Conservation (phyloP, 2,888 invertebrate species). For the Torymus aiolomorphi region DNA sequence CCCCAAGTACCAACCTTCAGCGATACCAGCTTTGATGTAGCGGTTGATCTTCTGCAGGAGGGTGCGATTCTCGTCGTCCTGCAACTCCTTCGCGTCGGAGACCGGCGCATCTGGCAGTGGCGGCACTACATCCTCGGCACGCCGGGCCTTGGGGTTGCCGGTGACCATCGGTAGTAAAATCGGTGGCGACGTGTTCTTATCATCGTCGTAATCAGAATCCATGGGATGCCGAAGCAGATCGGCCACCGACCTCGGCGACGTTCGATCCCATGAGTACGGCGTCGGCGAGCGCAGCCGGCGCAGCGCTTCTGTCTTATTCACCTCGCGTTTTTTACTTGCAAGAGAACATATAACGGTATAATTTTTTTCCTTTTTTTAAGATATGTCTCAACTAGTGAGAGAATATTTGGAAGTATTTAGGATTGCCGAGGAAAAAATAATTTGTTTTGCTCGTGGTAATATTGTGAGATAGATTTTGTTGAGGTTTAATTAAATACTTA, state of each 20-base stretch:
- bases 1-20: constrained; percentile 61
- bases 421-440: too few relatives aligned
- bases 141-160: too few relatives aligned
- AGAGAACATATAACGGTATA: not conserved
- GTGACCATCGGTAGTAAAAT: not conserved
- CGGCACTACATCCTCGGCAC: too few relatives aligned
- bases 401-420: too few relatives aligned
- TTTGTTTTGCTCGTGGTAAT: too few relatives aligned
- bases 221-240: not conserved
- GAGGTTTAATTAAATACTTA: too few relatives aligned
- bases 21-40: constrained; percentile 66
- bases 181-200: not conserved
- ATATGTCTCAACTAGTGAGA: too few relatives aligned
- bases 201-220: not conserved
- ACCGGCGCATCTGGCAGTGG: too few relatives aligned
- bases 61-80: constrained; percentile 45
- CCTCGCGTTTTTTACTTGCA: not conserved
- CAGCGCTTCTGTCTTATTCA: not conserved
- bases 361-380: too few relatives aligned
- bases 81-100: too few relatives aligned
- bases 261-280: constrained; percentile 38
- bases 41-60: constrained; percentile 65
- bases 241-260: not conserved
- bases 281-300: constrained; percentile 45
- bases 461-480: too few relatives aligned